Conservation (phyloP, 2,113 vertebrate species). For the Sander lucioperca region DNA sequence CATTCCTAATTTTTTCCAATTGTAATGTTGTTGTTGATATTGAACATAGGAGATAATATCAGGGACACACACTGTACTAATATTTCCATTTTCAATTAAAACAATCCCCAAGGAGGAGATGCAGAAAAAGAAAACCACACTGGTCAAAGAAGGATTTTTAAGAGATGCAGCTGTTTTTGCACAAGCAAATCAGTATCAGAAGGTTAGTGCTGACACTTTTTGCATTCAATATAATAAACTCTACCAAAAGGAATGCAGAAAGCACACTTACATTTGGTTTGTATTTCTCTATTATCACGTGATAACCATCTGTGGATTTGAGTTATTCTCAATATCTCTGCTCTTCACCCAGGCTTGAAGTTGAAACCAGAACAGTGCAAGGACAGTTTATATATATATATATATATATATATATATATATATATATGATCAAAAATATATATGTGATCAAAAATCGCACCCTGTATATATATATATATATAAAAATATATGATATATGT, state of each 20-base stretch:
- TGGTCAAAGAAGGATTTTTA: neutral
- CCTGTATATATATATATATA: too few species aligned
- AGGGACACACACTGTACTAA: neutral
- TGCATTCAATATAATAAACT: slow-evolving; percentile 40
- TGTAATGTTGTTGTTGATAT: neutral
- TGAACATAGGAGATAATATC: neutral
- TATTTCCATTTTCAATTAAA: slow-evolving; percentile 11
- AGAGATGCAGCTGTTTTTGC: slow-evolving; percentile 28
- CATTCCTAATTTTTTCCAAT: neutral
- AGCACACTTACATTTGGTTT: slow-evolving; percentile 49
- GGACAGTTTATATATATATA: neutral
- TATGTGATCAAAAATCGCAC: too few species aligned
- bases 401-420: too few species aligned
- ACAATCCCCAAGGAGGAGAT: neutral
- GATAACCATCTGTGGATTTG: slow-evolving; percentile 39
- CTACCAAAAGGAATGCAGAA: slow-evolving; percentile 44
- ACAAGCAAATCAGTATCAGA: slow-evolving; percentile 46
- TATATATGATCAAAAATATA: too few species aligned
- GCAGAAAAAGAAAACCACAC: neutral
- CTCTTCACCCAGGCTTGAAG: slow-evolving; percentile 16
- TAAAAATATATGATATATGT: too few species aligned
- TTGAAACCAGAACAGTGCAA: slow-evolving; percentile 11
- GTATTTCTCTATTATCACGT: slow-evolving; percentile 39
- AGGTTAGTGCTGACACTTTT: slow-evolving; percentile 43
- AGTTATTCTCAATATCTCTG: slow-evolving; percentile 26